Evolutionary conservation across 2,113 vertebrate genomes (phyloP).

Genomic region (Spea multiplicata): DNA sequence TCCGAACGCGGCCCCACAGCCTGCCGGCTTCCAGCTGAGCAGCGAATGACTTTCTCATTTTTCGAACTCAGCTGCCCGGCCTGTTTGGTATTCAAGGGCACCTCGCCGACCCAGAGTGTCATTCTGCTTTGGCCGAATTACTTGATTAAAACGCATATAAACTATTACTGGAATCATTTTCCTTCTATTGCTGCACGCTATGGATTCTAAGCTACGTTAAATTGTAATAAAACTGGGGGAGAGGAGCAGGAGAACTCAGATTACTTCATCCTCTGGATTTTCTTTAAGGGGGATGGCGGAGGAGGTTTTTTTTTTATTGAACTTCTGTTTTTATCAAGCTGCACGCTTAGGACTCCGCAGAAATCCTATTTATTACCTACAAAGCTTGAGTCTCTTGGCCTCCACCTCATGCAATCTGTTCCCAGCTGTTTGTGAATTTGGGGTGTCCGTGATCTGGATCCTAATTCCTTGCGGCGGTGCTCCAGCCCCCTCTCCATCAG

Average conservation of each 20-base stretch:
- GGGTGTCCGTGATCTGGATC: slow-evolving; percentile 27
- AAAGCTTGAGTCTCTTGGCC: background rate
- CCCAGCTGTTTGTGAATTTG: slow-evolving; percentile 39
- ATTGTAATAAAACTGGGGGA: slow-evolving; percentile 57
- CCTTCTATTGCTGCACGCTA: slow-evolving; percentile 52
- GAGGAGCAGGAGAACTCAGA: background rate
- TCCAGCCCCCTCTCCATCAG: slow-evolving; percentile 1
- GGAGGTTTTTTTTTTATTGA: background rate
- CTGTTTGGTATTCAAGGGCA: slow-evolving; percentile 73
- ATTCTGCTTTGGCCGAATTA: slow-evolving; percentile 66
- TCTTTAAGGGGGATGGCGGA: slow-evolving; percentile 40
- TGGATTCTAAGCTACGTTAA: slow-evolving; percentile 62
- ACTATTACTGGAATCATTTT: slow-evolving; percentile 67
- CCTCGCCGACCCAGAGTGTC: slow-evolving; percentile 55
- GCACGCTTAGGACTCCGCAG: background rate
- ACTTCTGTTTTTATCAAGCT: background rate
- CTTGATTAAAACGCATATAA: slow-evolving; percentile 79
- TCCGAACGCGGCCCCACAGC: slow-evolving; percentile 44
- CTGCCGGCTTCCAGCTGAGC: slow-evolving; percentile 68
- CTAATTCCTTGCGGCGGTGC: background rate
- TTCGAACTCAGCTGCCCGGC: slow-evolving; percentile 55
- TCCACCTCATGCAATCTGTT: slow-evolving; percentile 22
- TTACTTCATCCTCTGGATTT: background rate
- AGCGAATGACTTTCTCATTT: slow-evolving; percentile 76
- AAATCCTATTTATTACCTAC: slow-evolving; percentile 30